A percentile compares a stretch with the other conserved stretches of the same genome.
Conservation (phyloP, 1,140 invertebrate genomes). For the Gryllus bimaculatus region DNA sequence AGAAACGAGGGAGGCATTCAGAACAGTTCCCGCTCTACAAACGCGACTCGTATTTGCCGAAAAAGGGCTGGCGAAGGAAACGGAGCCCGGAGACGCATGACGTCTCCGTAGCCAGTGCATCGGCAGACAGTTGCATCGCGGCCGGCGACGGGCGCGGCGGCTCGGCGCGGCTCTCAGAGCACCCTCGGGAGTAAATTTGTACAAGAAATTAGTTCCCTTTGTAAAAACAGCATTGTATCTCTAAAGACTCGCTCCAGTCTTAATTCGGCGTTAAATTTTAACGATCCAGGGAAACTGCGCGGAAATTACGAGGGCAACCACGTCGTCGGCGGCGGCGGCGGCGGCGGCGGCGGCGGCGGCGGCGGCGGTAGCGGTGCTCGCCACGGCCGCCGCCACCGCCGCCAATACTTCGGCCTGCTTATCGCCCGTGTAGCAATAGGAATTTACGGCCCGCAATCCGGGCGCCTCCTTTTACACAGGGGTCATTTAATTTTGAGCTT, state of each 20-base stretch:
- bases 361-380: not conserved
- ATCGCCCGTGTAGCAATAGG: not conserved
- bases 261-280: constrained; percentile 5
- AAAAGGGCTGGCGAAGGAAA: not conserved
- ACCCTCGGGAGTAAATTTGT: not conserved
- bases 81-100: not conserved
- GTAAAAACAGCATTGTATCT: constrained; percentile 5
- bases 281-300: constrained; percentile 2
- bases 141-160: too few relatives aligned
- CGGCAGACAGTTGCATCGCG: not conserved
- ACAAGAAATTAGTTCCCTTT: constrained; percentile 1
- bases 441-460: not conserved
- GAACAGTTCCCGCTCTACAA: not conserved
- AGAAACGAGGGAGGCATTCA: not conserved
- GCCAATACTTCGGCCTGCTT: not conserved
- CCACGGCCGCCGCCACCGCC: too few relatives aligned
- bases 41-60: not conserved
- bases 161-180: not conserved
- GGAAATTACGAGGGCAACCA: not conserved
- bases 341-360: too few relatives aligned
- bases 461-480: not conserved
- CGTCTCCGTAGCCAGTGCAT: not conserved
- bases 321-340: too few relatives aligned
- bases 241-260: not conserved
- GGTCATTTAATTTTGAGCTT: not conserved